Evolutionary conservation across 2,888 invertebrate species (phyloP), one percentile per base, ranked within the genome.

Genomic region (Pediacus dermestoides): DNA sequence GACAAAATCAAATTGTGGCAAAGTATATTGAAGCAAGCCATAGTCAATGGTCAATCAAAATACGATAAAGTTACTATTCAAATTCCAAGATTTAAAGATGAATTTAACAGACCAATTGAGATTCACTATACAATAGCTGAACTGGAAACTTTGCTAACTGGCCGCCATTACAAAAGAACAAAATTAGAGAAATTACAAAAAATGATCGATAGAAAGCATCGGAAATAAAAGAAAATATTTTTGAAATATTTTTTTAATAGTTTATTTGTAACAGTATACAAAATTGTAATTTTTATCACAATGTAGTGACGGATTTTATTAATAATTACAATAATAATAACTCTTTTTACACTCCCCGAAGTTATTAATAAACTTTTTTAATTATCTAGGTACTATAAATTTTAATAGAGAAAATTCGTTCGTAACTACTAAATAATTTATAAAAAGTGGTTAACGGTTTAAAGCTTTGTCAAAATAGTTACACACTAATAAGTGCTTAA

Each of bases 221-320:
- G 6, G 8, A 9, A 14, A 16, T 16, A 16, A 31, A 8, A 14
- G 16, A n/a, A n/a, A 10, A 4, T 10, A 23, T n/a, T 23, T 3
- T 23, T 36, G 30, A 34, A 45, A 42, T 1, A 16, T 40, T 48
- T 56, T 53, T 50, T 51, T 45, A 46, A 42, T 46, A 41, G 32
- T 57, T 58, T 60, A 58, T 60, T 55, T 54, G 48, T 47, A 61
- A 63, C 63, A 60, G 56, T 61, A 65, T 66, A 65, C 58, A 67
- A 67, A 66, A 55, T 58, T 55, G 49, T 47, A 51, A 50, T 56
- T 52, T 46, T 65, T 63, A 66, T 66, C 66, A 66, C 66, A 66
- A 60, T 53, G 50, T 49, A 60, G 62, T 65, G 65, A 65, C 65
- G 65, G 64, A 65, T 56, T 57, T 55, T 41, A 40, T 45, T 39